Evolutionary conservation across 2,888 invertebrate species (phyloP).

Genomic region (Nemapogon koenigi): DNA sequence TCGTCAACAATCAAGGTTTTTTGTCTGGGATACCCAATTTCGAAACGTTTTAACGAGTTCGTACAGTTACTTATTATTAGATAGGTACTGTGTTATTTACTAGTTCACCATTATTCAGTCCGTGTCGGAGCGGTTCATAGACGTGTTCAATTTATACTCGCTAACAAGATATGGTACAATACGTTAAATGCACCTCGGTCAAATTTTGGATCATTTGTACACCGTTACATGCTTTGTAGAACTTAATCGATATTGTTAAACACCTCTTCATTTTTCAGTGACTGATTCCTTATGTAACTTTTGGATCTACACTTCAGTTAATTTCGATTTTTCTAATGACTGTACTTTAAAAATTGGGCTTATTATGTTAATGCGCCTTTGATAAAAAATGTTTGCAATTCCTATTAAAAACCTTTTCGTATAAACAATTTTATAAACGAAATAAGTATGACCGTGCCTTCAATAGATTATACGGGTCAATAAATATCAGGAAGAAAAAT

Average conservation of each 20-base stretch:
- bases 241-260: too few relatives aligned
- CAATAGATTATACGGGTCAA: slow-evolving; percentile 8
- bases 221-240: slow-evolving; percentile 4
- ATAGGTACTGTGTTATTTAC: slow-evolving; percentile 6
- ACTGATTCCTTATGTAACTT: too few relatives aligned
- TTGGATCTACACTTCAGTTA: too few relatives aligned
- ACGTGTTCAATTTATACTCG: slow-evolving; percentile 26
- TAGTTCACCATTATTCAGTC: slow-evolving; percentile 8
- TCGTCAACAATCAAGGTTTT: slow-evolving; percentile 3
- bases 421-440: too few relatives aligned
- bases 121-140: slow-evolving; percentile 9
- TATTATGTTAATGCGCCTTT: too few relatives aligned
- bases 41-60: slow-evolving; percentile 6
- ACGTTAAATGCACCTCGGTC: slow-evolving; percentile 10
- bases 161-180: slow-evolving; percentile 25
- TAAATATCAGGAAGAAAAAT: slow-evolving; percentile 1
- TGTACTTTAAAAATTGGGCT: too few relatives aligned
- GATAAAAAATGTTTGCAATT: too few relatives aligned
- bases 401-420: too few relatives aligned
- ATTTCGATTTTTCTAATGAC: too few relatives aligned
- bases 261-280: too few relatives aligned
- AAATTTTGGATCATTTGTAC: slow-evolving; percentile 19
- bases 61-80: slow-evolving; percentile 10
- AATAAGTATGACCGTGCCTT: too few relatives aligned
- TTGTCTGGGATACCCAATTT: slow-evolving; percentile 4